Evolutionary conservation across 2,797 vertebrate genomes (phyloP), one percentile per base, ranked within the genome.

Genomic region (Hippoglossus hippoglossus): DNA sequence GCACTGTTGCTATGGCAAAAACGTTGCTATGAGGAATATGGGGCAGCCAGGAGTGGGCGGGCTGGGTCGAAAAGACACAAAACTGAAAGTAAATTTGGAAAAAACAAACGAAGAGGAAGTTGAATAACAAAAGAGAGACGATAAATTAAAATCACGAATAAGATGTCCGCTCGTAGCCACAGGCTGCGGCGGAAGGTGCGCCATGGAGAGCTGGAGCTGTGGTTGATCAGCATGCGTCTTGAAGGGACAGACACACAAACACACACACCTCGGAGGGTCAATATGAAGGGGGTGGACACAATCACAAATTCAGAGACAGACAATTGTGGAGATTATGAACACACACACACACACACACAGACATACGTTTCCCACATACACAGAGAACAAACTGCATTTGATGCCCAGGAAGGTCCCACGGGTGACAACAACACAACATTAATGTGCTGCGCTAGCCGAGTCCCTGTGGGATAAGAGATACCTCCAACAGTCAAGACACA

Each of bases 1-100:
- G 79, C 64, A 73, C 83, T 83, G 91, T 85, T 91, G 87, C 77
- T 46, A 91, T 90, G 90, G 81, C 60, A 56, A 87, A 31, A 81
- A 84, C 55, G 71, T 78, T 89, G 86, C 86, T 85, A 88, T 86
- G 84, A 81, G 52, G 79, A 88, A 85, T 76, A 83, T 87, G 88
- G 77, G 86, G 80, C 90, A 91, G 84, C 84, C 83, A 84, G 65
- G 76, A 83, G 81, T 81, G 75, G 77, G 80, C 24, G 68, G 76
- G 73, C 65, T 68, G 75, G 72, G 77, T 82, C 73, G 77, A 46
- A 71, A 80, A 58, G 62, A 87, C 67, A 84, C 75, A 81, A 68
- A 83, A 82, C 50, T 82, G 34, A 83, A 87, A 75, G 70, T 39
- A 70, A 80, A 64, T 52, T 56, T 22, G 21, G 51, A 81, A 82